Evolutionary conservation across 2,888 invertebrate species (phyloP), one percentile per base, ranked within the genome.

Genomic region (Gibbula magus): DNA sequence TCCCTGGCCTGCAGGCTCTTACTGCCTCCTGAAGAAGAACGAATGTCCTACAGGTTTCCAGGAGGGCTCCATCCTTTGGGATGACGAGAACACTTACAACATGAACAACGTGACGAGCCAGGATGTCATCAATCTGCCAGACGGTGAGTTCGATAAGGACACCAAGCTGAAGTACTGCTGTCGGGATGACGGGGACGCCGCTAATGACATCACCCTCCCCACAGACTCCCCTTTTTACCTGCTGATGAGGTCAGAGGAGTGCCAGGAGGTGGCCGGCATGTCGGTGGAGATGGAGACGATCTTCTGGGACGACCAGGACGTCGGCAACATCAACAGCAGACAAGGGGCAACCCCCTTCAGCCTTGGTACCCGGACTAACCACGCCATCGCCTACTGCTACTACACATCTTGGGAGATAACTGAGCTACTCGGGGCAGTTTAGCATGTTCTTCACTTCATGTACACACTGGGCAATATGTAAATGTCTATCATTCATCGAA

Each of bases 11-110:
- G 61, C 61, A 13, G 61, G 61, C 29, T 16, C 61, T 10, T 61
- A 61, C 61, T 61, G 61, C 29, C 25, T 61, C 61, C 18, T 61
- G 61, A 61, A 29, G 61, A 61, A 61, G 61, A 61, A 61, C 29
- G 61, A 29, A 22, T 61, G 61, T 25, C 61, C 61, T 25, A 25
- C 29, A 20, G 61, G 61, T n/a, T 61, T 61, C 22, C 61, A 61
- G 61, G 61, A 61, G 29, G 61, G 61, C 2, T 61, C 61, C 8
- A n/a, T 61, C 22, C 25, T 61, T 13, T 61, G 61, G 61, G 61
- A 61, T 29, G 61, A 61, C 29, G 61, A 61, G 22, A 29, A 61
- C 29, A 61, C 22, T 8, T 29, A 61, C 61, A 61, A 29, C 61
- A 61, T 61, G 61, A 61, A 61, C 10, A 25, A 61, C 29, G 56